A percentile compares a stretch with the other conserved stretches of the same genome.
These are phyloP conservation scores for Sparus aurata DNA, from an alignment of 2,797 vertebrate genomes.

Conservation along the genomic window DNA sequence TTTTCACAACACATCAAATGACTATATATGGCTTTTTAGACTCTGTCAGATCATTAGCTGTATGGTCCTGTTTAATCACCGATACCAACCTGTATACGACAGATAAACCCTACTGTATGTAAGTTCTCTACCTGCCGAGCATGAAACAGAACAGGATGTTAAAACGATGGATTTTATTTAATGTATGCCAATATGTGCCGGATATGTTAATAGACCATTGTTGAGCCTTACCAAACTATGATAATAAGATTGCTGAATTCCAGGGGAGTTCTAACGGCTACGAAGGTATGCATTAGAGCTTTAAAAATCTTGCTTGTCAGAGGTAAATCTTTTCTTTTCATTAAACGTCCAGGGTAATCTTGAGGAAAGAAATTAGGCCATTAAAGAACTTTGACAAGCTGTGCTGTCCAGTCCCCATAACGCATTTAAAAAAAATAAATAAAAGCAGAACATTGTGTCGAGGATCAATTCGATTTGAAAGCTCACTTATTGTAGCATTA, in stretches of 20 bases:
- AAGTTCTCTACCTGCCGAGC: not conserved
- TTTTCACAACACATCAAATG: not conserved
- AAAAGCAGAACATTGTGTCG: not conserved
- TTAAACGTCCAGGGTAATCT: not conserved
- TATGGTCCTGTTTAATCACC: not conserved
- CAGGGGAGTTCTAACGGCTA: not conserved
- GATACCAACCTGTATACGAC: not conserved
- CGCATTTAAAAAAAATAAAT: not conserved
- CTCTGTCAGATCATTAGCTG: too few relatives aligned
- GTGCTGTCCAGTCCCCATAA: not conserved
- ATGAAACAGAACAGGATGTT: not conserved
- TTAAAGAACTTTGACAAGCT: not conserved
- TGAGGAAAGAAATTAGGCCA: not conserved
- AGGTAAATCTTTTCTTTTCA: not conserved
- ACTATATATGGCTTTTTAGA: too few relatives aligned
- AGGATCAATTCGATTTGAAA: not conserved
- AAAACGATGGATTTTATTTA: not conserved
- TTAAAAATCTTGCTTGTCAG: not conserved
- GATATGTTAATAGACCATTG: not conserved
- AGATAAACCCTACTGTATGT: not conserved
- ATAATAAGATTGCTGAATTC: not conserved
- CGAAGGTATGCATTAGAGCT: not conserved
- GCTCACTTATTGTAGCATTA: conserved; percentile 12
- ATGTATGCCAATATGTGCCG: not conserved
- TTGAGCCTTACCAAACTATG: not conserved